A percentile compares a stretch with the other conserved stretches of the same genome.
Evolutionary conservation across 2,113 vertebrate genomes (phyloP).

Genomic region (Otus sunia): DNA sequence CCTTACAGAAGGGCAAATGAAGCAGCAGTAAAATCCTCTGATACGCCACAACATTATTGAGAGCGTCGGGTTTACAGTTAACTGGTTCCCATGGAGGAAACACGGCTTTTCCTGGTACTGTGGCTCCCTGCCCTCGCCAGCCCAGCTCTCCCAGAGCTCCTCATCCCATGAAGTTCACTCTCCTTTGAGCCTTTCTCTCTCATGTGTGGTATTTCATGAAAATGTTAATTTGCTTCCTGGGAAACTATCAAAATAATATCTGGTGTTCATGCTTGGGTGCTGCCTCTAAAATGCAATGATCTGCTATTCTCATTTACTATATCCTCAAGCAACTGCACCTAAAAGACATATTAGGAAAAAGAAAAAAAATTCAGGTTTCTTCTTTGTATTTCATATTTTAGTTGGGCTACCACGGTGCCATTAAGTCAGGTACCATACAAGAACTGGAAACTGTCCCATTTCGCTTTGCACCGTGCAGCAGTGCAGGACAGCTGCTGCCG

Average conservation of each 20-base stretch:
- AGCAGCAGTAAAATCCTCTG: neutral
- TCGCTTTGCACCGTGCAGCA: neutral
- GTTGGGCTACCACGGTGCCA: neutral
- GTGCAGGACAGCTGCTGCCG: fast-evolving
- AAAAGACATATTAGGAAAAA: neutral
- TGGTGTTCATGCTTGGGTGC: neutral
- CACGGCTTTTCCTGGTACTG: neutral
- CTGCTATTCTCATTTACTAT: neutral
- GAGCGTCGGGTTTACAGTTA: neutral
- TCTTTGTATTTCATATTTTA: neutral
- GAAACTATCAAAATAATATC: neutral
- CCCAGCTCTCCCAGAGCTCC: neutral
- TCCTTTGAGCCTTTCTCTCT: neutral
- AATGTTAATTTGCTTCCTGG: neutral
- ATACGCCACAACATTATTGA: neutral
- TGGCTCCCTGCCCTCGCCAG: neutral
- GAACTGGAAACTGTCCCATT: neutral
- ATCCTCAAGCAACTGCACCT: neutral
- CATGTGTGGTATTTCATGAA: neutral
- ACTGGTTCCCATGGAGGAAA: neutral
- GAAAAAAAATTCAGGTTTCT: neutral
- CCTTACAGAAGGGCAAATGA: neutral
- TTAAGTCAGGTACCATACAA: neutral
- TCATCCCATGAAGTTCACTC: neutral
- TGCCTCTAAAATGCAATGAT: neutral